Evolutionary conservation across 92 coral and sea anemone genomes (phyloP).

Genomic region (Hydrozoanthus gracilis): DNA sequence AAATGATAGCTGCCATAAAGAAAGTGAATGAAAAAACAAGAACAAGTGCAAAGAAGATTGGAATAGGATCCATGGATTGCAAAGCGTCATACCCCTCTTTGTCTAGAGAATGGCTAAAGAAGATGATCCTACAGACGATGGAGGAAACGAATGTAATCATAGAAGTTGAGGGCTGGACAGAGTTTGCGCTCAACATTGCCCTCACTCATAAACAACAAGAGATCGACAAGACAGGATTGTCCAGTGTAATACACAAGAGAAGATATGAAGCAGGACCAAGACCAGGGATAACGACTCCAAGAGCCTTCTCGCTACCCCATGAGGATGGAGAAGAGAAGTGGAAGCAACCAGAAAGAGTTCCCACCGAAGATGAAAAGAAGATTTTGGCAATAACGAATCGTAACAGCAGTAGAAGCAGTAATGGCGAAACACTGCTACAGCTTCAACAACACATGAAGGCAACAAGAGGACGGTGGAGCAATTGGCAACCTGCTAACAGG

Average conservation of each 20-base stretch:
- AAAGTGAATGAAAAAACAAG: conserved; percentile 26
- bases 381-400: conserved; percentile 38
- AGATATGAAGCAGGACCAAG: conserved; percentile 41
- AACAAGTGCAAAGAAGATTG: conserved; percentile 17
- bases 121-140: conserved; percentile 31
- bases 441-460: no score
- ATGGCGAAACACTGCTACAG: background rate
- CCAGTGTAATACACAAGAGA: conserved; percentile 36
- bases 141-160: conserved; percentile 35
- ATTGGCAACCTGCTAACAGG: no score
- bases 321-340: conserved; percentile 38
- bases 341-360: conserved; percentile 28
- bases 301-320: conserved; percentile 41
- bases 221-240: conserved; percentile 43
- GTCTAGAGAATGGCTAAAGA: conserved; percentile 13
- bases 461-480: no score
- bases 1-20: conserved; percentile 38
- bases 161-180: conserved; percentile 31
- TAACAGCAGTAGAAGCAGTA: conserved; percentile 40
- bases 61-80: conserved; percentile 41
- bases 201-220: conserved; percentile 39
- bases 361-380: conserved; percentile 32
- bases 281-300: conserved; percentile 43
- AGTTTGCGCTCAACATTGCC: conserved; percentile 29
- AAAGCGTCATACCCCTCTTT: conserved; percentile 36